These are phyloP conservation scores for Pantherophis vulpinus DNA, from an alignment of 2,797 vertebrate genomes.

Conservation along the genomic window DNA sequence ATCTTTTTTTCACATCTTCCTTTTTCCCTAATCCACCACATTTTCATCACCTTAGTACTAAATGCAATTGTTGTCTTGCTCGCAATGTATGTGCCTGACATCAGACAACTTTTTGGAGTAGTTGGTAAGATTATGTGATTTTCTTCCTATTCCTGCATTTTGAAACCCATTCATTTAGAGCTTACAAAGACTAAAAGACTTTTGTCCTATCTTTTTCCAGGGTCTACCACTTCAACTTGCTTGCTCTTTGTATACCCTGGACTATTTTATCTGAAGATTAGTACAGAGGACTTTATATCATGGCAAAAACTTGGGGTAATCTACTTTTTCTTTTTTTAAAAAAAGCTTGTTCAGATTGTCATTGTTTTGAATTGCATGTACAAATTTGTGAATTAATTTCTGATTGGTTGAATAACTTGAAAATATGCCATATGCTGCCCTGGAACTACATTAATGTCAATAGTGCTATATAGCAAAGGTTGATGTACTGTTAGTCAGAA, in stretches of 20 bases:
- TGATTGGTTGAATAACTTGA: neutral
- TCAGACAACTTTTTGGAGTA: constrained; percentile 88
- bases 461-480: neutral
- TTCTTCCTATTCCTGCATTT: neutral
- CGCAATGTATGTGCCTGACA: constrained; percentile 90
- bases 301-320: constrained; percentile 85
- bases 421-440: neutral
- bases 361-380: neutral
- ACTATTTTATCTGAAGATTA: constrained; percentile 90
- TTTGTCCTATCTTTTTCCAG: constrained; percentile 64
- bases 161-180: neutral
- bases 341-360: neutral
- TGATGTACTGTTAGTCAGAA: neutral
- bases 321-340: neutral
- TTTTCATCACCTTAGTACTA: constrained; percentile 76
- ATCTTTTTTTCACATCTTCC: constrained; percentile 75
- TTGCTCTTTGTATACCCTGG: constrained; percentile 93
- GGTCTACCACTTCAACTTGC: constrained; percentile 88
- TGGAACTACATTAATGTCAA: neutral
- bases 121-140: constrained; percentile 78
- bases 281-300: constrained; percentile 77
- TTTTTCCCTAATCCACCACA: constrained; percentile 83
- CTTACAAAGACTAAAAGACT: constrained; percentile 16
- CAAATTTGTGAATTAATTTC: neutral
- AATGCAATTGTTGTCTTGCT: constrained; percentile 81